Evolutionary conservation across 2,888 invertebrate genomes (phyloP).

Genomic region (Patella depressa): DNA sequence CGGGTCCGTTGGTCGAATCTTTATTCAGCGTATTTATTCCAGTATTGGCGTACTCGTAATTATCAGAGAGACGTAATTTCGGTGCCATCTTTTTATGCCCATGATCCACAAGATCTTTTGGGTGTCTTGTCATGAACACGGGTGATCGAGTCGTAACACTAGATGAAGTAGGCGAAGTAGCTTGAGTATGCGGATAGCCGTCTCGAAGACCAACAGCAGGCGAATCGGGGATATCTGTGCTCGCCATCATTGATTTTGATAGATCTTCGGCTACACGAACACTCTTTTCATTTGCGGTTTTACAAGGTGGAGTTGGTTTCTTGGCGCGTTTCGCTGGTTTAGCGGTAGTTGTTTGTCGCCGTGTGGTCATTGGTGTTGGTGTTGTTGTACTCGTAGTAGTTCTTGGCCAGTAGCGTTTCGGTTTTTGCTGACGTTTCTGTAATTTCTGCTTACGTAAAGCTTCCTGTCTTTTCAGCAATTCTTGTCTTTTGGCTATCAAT

Average conservation of each 20-base stretch:
- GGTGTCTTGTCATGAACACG: not conserved
- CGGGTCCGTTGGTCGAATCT: not conserved
- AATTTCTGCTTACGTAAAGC: not conserved
- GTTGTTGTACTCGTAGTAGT: constrained; percentile 12
- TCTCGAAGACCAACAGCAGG: constrained; percentile 40
- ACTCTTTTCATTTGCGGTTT: constrained; percentile 21
- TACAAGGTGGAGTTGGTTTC: constrained; percentile 11
- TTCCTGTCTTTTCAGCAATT: constrained; percentile 3
- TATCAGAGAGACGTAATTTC: not conserved
- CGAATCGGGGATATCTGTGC: constrained; percentile 24
- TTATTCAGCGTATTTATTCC: too few species aligned
- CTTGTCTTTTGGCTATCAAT: not conserved
- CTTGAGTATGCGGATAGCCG: constrained; percentile 35
- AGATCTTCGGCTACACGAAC: constrained; percentile 20
- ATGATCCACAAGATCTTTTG: not conserved
- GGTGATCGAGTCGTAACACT: not conserved
- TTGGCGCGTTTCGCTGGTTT: not conserved
- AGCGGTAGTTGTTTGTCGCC: not conserved
- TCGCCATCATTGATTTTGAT: constrained; percentile 15
- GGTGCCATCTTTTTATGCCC: not conserved
- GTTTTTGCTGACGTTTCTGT: not conserved
- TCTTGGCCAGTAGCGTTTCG: constrained; percentile 1
- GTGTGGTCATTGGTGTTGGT: constrained; percentile 16
- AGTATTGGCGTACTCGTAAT: too few species aligned
- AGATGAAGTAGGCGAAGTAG: constrained; percentile 36